Conservation (phyloP, 2,888 invertebrate genomes). For the Pristionchus entomophagus region DNA sequence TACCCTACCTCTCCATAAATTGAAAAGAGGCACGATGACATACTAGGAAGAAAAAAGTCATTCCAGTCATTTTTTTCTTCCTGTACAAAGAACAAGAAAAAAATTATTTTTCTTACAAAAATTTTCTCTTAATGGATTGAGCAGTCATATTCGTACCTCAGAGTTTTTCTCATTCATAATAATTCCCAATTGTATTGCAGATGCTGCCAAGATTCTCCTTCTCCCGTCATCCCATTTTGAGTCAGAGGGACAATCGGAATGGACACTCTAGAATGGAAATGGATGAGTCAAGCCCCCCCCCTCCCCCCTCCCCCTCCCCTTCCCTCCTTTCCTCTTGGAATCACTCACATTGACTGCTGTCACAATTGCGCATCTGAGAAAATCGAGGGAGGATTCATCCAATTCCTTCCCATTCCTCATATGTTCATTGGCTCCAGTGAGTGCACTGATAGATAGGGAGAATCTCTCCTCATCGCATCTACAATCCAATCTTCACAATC, state of each 20-base stretch:
- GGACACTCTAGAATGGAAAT: neutral
- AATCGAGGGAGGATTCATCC: neutral
- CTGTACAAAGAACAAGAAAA: too few species aligned
- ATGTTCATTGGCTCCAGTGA: neutral
- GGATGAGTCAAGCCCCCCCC: too few species aligned
- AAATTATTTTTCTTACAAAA: too few species aligned
- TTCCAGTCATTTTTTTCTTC: too few species aligned
- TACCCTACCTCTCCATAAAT: constrained; percentile 21
- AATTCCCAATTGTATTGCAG: constrained; percentile 34
- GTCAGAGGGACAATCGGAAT: neutral
- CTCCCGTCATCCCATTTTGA: constrained; percentile 17
- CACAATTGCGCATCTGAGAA: neutral
- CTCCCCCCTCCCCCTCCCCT: too few species aligned
- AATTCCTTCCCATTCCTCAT: neutral
- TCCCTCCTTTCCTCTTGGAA: too few species aligned
- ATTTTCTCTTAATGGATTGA: too few species aligned
- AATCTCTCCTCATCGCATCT: constrained; percentile 12
- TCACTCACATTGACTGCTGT: constrained; percentile 33
- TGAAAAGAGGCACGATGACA: too few species aligned
- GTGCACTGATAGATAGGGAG: neutral
- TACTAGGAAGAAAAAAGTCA: constrained; percentile 43
- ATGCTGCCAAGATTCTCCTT: neutral
- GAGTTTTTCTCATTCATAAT: neutral
- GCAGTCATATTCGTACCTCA: too few species aligned
- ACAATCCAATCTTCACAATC: too few species aligned